Base-by-base conservation (phyloP, 2,113 vertebrate genomes). In the Eleginops maclovinus region DNA sequence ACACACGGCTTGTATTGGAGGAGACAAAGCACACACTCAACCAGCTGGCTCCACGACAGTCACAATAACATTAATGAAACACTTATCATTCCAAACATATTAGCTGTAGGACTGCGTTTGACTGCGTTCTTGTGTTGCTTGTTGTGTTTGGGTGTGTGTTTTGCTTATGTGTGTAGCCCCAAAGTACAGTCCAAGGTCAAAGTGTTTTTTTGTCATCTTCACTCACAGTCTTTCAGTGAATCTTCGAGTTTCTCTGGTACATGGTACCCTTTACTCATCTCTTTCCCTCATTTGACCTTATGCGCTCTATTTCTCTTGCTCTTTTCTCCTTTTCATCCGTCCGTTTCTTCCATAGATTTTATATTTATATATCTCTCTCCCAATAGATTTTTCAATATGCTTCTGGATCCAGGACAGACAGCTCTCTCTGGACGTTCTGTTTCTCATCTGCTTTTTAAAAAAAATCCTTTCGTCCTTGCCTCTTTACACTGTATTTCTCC, bases 61-160 rank as follows among this genome's bases (percentile, higher is more conserved):
- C 59, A 75, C 77, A 77, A 78, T 88, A 76, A 89, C 72, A 83
- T 89, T 86, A 84, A 89, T 77, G 71, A 83, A 90, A 88, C 81
- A 74, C 73, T 83, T 72, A 76, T 91, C 84, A 60, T 64, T 80
- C 63, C 66, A 88, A 86, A 87, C 72, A 77, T 79, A 87, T 89
- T 78, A 82, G n/a, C 40, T 49, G 50, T 79, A 79, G 70, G 47
- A 5, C 8, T 36, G 56, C 19, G n/a, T 77, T 72, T 86, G 78
- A 75, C 26, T 54, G 55, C 2, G 21, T 65, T 17, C 63, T 43
- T 74, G 73, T 2, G 40, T 77, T 67, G 46, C 26, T 75, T 21
- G 54, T 22, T 72, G 16, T 49, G 15, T 44, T 31, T 31, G 49
- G 63, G n/a, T 56, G 55, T 60, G 41, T 74, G 15, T 54, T 14